Base-by-base conservation (phyloP, 2,888 invertebrate species). In the Tetanocera ferruginea region DNA sequence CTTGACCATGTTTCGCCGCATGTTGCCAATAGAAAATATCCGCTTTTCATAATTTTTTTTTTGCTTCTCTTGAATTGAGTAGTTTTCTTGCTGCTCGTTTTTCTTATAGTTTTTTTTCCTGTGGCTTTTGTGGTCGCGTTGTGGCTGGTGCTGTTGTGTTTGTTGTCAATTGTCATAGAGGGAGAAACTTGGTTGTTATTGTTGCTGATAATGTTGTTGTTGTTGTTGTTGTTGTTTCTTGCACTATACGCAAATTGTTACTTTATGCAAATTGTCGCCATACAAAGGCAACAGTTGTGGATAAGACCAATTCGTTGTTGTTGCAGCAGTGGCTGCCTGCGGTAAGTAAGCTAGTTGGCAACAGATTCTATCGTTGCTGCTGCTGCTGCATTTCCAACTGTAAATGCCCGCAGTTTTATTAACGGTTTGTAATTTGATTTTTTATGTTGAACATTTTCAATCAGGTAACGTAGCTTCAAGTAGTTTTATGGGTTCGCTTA, bases 1-100 rank as follows among this genome's bases (percentile, higher is more conserved):
- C 86, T 87, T 87, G 87, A 87, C 86, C 87, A 87, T 86, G 85
- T 81, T 81, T 80, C 80, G 82, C 85, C 86, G 86, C 87, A 87
- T 87, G 86, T 86, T 87, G 85, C 85, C 86, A 85, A 86, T 86
- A 87, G 87, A 83, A 84, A 85, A 83, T 84, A 83, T 82, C 76
- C 76, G 71, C 83, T 82, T 71, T 70, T 80, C 75, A 62, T 51
- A 37, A 75, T 76, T 70, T 79, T 78, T 70, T 80, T 78, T 64
- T 80, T 78, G 43, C 77, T 80, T n/a, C 23, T 64, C 34, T 43
- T 28, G 57, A 60, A 60, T 28, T 23, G n/a, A 23, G 57, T 14
- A n/a, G 43, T 43, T 23, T 23, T 25, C 31, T 52, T 79, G 67
- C 64, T 73, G 71, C 71, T 78, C 66, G 51, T 78, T 67, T 73